Conservation (phyloP, 2,113 vertebrate species). For the Aepyceros melampus region DNA sequence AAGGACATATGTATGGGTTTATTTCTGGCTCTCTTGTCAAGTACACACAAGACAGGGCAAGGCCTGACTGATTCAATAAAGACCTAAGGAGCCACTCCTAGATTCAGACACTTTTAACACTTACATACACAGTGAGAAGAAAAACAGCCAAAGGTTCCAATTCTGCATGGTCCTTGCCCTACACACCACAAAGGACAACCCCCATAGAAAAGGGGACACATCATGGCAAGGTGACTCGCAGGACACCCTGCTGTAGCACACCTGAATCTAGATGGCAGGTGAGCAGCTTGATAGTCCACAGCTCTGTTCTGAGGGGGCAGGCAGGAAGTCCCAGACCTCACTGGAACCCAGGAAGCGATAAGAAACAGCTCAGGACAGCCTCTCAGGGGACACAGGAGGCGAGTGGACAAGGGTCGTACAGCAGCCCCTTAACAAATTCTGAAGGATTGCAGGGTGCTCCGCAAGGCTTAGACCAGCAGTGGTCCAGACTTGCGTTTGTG, state of each 20-base stretch:
- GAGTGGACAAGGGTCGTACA: fast-evolving
- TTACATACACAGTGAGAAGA: not conserved
- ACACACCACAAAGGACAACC: not conserved
- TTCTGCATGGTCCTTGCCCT: not conserved
- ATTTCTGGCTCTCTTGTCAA: not conserved
- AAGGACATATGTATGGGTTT: fast-evolving
- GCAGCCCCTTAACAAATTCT: not conserved
- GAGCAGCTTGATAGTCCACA: fast-evolving
- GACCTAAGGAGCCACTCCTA: not conserved
- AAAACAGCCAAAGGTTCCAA: not conserved
- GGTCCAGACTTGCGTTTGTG: not conserved
- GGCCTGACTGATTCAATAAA: not conserved
- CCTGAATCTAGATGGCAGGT: not conserved
- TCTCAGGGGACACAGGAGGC: not conserved
- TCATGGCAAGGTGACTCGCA: fast-evolving
- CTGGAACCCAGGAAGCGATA: not conserved
- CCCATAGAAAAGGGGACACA: not conserved
- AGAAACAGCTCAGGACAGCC: not conserved
- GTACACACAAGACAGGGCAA: not conserved
- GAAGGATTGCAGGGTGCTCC: not conserved
- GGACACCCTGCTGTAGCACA: no score
- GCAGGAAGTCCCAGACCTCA: not conserved
- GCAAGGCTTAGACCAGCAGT: not conserved
- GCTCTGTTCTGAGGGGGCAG: not conserved
- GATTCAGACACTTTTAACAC: not conserved